phyloP scores from a whole-genome alignment of 2,888 invertebrate species.

The Anticlea derivata region DNA sequence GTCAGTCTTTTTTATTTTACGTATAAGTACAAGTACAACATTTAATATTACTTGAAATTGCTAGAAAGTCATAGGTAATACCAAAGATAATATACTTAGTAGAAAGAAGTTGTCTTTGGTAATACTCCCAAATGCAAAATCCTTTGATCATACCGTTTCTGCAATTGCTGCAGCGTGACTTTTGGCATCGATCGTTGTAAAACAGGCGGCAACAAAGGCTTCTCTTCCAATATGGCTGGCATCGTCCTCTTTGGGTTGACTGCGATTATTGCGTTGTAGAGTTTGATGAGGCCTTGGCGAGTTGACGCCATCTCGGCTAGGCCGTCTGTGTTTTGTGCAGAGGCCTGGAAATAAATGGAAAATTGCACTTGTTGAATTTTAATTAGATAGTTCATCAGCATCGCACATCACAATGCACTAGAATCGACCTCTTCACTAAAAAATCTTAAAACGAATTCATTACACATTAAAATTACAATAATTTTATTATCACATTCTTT shows the following conservation, averaged over 20 bases:
- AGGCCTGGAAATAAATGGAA: conserved; percentile 51
- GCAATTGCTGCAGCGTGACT: conserved; percentile 72
- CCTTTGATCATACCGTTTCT: conserved; percentile 65
- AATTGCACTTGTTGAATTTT: not conserved
- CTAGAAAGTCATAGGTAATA: no score
- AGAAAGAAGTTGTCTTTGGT: no score
- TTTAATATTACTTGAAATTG: no score
- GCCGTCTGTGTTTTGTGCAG: conserved; percentile 84
- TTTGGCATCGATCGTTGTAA: conserved; percentile 67
- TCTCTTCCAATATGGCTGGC: conserved; percentile 81
- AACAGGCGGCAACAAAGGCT: conserved; percentile 62
- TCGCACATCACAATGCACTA: no score
- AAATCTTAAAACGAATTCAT: no score
- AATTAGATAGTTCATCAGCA: no score
- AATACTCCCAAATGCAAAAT: not conserved
- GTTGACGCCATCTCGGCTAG: conserved; percentile 84
- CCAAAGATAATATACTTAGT: no score
- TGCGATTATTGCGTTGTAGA: conserved; percentile 85
- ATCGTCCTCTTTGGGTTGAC: conserved; percentile 84
- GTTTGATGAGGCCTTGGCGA: conserved; percentile 85
- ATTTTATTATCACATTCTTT: no score
- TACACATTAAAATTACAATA: no score
- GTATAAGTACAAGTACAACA: no score
- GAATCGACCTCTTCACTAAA: no score
- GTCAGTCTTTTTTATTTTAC: no score